phyloP scores from a whole-genome alignment of 2,888 invertebrate genomes.

The Stenotaenia linearis region DNA sequence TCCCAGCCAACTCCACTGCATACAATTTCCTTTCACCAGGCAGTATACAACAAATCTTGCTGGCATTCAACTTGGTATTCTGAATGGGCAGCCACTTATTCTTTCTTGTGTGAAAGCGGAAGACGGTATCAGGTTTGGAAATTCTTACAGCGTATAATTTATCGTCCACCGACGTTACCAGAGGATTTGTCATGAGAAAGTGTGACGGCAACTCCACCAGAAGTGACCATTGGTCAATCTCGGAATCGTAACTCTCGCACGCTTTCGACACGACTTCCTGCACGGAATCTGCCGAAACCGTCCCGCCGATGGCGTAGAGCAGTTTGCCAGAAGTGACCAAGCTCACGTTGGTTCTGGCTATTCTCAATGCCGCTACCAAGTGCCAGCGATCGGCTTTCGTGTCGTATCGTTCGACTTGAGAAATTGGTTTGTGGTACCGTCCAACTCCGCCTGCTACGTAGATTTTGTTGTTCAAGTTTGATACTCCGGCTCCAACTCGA shows the following conservation, averaged over 20 bases:
- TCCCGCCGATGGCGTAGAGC: slow-evolving; percentile 1
- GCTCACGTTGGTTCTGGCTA: neutral
- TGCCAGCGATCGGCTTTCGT: neutral
- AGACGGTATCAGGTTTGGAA: neutral
- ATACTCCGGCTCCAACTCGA: neutral
- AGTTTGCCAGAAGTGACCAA: neutral
- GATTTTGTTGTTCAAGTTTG: neutral
- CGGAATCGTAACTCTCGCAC: slow-evolving; percentile 22
- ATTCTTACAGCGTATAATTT: slow-evolving; percentile 9
- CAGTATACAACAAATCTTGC: neutral
- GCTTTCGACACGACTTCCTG: neutral
- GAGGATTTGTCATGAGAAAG: neutral
- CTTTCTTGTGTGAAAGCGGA: neutral
- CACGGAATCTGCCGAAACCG: neutral
- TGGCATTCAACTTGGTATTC: neutral
- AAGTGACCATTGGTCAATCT: slow-evolving; percentile 11
- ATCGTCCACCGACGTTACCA: neutral
- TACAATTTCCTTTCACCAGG: slow-evolving; percentile 10
- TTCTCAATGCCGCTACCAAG: neutral
- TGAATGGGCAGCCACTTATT: neutral
- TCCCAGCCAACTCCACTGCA: neutral
- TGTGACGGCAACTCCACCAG: neutral
- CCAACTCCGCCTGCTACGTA: slow-evolving; percentile 11
- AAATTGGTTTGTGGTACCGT: neutral
- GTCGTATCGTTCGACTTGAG: slow-evolving; percentile 24